Conservation (phyloP, 2,888 invertebrate species). For the Pomacea canaliculata region DNA sequence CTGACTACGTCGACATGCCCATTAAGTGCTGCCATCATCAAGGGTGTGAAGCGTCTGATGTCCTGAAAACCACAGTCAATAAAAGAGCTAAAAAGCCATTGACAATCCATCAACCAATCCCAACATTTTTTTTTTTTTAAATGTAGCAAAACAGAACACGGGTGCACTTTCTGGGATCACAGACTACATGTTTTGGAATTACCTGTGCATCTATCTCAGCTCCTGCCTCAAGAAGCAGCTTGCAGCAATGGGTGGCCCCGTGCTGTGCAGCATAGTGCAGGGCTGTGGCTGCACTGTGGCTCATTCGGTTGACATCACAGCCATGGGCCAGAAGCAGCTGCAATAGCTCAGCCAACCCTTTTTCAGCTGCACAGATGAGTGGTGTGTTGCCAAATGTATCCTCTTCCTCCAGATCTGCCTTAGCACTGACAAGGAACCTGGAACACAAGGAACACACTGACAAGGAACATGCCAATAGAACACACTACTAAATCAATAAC, state of each 20-base stretch:
- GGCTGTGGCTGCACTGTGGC: slow-evolving; percentile 59
- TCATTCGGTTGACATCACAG: slow-evolving; percentile 58
- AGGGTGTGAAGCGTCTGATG: slow-evolving; percentile 63
- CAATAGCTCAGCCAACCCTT: slow-evolving; percentile 57
- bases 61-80: slow-evolving; percentile 41
- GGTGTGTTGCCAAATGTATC: slow-evolving; percentile 62
- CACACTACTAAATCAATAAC: too few species aligned
- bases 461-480: too few species aligned
- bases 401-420: slow-evolving; percentile 59
- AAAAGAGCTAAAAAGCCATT: neutral
- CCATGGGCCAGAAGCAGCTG: slow-evolving; percentile 49
- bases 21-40: slow-evolving; percentile 66
- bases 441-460: neutral
- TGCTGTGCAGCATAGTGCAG: slow-evolving; percentile 61
- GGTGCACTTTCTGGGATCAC: too few species aligned
- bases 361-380: slow-evolving; percentile 60
- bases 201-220: slow-evolving; percentile 60
- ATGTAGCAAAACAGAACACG: too few species aligned
- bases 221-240: slow-evolving; percentile 51
- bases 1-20: slow-evolving; percentile 57
- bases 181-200: neutral
- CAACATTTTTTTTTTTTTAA: too few species aligned
- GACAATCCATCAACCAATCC: too few species aligned
- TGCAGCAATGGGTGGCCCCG: slow-evolving; percentile 54
- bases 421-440: slow-evolving; percentile 48